Conservation (phyloP, 2,113 vertebrate genomes). For the Tupaia tana region DNA sequence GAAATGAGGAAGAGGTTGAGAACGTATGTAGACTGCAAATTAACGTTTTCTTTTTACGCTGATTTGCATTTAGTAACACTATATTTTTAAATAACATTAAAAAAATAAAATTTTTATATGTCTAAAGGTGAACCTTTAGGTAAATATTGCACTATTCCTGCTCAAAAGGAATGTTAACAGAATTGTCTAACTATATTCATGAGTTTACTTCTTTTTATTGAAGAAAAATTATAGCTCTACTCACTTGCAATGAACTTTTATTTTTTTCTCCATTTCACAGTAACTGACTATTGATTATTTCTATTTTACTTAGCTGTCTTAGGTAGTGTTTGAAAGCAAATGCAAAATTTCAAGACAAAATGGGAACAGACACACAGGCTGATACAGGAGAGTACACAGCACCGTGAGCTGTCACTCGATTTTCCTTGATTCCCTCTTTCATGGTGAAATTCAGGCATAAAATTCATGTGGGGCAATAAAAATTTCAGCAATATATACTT, state of each 20-base stretch:
- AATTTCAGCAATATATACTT: neutral
- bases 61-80: neutral
- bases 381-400: neutral
- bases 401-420: neutral
- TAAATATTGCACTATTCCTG: neutral
- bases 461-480: neutral
- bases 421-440: neutral
- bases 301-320: constrained; percentile 17
- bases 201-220: constrained; percentile 38
- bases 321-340: constrained; percentile 20
- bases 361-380: neutral
- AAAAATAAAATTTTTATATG: neutral
- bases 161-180: neutral
- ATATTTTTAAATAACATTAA: constrained; percentile 8
- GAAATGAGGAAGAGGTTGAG: neutral
- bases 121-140: neutral
- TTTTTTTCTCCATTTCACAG: neutral
- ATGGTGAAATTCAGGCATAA: neutral
- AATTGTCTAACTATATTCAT: neutral
- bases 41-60: neutral
- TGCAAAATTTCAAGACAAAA: constrained; percentile 23
- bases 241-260: neutral
- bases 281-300: neutral
- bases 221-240: neutral
- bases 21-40: neutral